Evolutionary conservation across 2,113 vertebrate genomes (phyloP).

Genomic region (Limnothrissa miodon): DNA sequence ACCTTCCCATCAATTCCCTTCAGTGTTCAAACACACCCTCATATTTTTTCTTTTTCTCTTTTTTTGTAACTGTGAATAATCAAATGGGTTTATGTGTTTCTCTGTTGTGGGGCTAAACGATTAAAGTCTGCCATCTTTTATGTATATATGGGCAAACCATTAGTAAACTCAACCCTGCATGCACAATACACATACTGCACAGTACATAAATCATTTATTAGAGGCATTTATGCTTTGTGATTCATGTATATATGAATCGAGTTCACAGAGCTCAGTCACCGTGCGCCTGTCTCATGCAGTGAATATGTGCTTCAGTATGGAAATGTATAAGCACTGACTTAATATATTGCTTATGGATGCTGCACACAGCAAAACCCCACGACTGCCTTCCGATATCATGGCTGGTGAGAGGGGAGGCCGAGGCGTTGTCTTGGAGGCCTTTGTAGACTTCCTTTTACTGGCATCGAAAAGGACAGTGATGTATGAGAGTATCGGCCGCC

Average conservation of each 20-base stretch:
- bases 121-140: neutral
- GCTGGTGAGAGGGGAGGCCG: too few species aligned
- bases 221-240: neutral
- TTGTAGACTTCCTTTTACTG: neutral
- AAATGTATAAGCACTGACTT: neutral
- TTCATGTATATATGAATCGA: neutral
- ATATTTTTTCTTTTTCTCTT: neutral
- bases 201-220: neutral
- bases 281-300: neutral
- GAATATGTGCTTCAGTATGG: neutral
- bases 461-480: neutral
- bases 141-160: neutral
- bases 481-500: neutral
- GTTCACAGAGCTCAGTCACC: neutral
- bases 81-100: too few species aligned
- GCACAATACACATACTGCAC: neutral
- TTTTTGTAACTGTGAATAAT: neutral
- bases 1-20: conserved; percentile 30
- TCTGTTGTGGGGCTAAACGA: neutral
- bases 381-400: neutral
- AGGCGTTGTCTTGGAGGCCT: neutral
- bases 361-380: neutral
- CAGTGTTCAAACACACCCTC: conserved; percentile 6
- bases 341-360: neutral
- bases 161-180: neutral